Evolutionary conservation across 2,797 vertebrate genomes (phyloP).

Genomic region (Euphonia xanthogaster): DNA sequence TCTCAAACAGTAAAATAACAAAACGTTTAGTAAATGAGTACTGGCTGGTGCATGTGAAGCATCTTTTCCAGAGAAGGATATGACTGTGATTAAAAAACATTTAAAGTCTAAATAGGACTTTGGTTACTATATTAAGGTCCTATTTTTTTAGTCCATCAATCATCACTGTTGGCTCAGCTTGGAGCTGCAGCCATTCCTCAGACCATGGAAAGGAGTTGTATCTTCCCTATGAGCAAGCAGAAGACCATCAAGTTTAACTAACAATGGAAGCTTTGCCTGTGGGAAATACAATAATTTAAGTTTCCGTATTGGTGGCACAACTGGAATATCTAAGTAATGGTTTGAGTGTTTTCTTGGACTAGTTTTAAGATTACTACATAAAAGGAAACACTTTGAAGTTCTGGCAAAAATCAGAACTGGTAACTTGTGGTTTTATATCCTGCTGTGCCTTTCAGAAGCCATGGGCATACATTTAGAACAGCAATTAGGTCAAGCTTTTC

Average conservation of each 20-base stretch:
- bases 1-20: neutral
- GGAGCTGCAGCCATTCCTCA: neutral
- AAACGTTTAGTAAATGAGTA: neutral
- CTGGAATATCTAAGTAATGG: constrained; percentile 55
- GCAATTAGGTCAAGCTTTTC: neutral
- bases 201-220: neutral
- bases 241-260: neutral
- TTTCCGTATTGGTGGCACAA: constrained; percentile 55
- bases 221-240: neutral
- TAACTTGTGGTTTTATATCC: constrained; percentile 20
- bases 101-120: neutral
- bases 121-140: neutral
- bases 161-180: neutral
- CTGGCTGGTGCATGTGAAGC: neutral
- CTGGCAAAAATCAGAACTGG: constrained; percentile 14
- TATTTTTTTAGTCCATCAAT: neutral
- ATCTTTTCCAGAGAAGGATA: neutral
- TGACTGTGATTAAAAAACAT: neutral
- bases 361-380: constrained; percentile 28
- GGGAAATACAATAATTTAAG: constrained; percentile 26
- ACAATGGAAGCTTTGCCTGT: neutral
- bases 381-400: constrained; percentile 54
- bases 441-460: constrained; percentile 22
- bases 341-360: constrained; percentile 42
- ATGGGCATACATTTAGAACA: neutral